Evolutionary conservation across 2,888 invertebrate species (phyloP).

Genomic region (Cancer borealis): DNA sequence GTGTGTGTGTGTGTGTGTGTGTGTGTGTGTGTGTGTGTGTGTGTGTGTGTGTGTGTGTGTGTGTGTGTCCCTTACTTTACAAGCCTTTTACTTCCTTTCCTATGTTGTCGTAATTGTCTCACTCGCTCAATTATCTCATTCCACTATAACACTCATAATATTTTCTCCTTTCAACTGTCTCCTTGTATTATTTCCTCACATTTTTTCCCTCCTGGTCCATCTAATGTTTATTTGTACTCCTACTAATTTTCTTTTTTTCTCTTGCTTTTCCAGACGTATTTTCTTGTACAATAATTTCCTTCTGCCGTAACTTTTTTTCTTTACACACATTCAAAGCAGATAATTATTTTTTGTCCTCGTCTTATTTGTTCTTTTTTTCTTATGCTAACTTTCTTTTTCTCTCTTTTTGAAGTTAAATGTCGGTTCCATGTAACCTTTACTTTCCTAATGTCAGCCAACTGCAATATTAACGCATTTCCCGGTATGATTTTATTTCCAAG

Average conservation of each 20-base stretch:
- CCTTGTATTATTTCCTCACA: no score
- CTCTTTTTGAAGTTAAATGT: background rate
- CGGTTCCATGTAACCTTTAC: background rate
- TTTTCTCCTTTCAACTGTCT: no score
- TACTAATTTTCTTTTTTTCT: background rate
- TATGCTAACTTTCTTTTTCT: background rate
- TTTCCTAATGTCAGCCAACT: background rate
- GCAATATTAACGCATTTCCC: background rate
- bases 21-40: constrained; percentile 49
- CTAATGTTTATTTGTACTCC: background rate
- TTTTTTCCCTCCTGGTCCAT: background rate
- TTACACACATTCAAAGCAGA: background rate
- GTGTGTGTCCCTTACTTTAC: no score
- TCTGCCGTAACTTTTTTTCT: background rate
- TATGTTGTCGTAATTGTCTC: no score
- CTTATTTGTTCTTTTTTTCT: background rate
- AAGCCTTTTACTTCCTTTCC: no score
- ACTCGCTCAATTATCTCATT: no score
- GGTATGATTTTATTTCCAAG: background rate
- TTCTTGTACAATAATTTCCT: background rate
- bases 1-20: constrained; percentile 15
- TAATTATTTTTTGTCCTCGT: background rate
- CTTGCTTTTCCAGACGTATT: background rate
- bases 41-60: constrained; percentile 3
- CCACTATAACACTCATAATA: no score